Evolutionary conservation across 2,797 vertebrate genomes (phyloP).

Genomic region (Pogonophryne albipinna): DNA sequence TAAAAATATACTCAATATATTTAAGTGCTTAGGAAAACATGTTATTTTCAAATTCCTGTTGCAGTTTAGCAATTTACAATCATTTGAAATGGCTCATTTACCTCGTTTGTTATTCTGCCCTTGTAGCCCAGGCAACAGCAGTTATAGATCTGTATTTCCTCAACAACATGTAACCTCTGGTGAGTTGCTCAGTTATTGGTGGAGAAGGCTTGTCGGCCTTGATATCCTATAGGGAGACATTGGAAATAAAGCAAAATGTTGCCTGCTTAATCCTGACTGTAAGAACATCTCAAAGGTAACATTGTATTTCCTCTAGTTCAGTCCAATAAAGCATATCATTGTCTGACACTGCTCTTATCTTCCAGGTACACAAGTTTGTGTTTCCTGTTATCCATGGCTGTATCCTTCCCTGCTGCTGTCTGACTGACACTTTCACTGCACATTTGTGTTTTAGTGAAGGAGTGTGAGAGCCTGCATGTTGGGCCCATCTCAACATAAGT

Average conservation of each 20-base stretch:
- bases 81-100: too few species aligned
- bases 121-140: too few species aligned
- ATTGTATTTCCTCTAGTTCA: too few species aligned
- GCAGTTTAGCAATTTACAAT: too few species aligned
- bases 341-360: slow-evolving; percentile 19
- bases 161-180: too few species aligned
- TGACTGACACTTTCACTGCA: background rate
- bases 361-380: slow-evolving; percentile 84
- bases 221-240: background rate
- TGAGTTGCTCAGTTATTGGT: too few species aligned
- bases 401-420: slow-evolving; percentile 76
- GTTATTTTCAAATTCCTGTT: too few species aligned
- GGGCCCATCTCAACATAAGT: background rate
- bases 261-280: background rate
- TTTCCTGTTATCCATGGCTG: slow-evolving; percentile 85
- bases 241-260: background rate
- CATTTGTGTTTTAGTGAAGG: background rate
- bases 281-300: background rate
- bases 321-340: background rate
- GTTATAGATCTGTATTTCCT: too few species aligned
- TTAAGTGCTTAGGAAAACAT: too few species aligned
- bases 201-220: too few species aligned
- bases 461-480: background rate
- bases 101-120: too few species aligned
- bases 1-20: too few species aligned